Conservation (phyloP, 1,140 invertebrate genomes). For the Brachionus manjavacas region DNA sequence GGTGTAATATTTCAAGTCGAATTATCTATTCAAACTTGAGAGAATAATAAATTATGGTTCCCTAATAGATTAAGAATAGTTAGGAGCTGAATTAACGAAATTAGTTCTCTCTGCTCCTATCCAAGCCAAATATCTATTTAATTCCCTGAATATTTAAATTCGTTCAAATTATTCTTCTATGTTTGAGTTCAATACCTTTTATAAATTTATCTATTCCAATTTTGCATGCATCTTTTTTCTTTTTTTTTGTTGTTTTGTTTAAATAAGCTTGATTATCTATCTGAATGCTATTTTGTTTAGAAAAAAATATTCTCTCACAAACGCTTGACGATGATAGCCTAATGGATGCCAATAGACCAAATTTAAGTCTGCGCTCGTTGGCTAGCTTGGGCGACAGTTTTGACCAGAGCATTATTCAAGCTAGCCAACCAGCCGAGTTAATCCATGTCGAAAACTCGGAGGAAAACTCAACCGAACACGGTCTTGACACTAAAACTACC, state of each 20-base stretch:
- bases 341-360: slow-evolving; percentile 12
- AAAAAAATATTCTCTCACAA: slow-evolving; percentile 35
- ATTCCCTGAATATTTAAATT: background rate
- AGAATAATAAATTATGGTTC: background rate
- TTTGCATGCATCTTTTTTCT: background rate
- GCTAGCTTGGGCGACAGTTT: background rate
- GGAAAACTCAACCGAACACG: background rate
- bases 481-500: background rate
- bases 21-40: background rate
- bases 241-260: background rate
- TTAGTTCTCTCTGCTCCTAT: background rate
- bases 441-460: background rate
- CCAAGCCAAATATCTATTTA: background rate
- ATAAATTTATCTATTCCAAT: background rate
- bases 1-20: slow-evolving; percentile 17
- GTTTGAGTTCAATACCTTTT: background rate
- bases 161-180: background rate
- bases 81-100: background rate
- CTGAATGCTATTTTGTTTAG: background rate
- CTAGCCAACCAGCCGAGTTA: background rate
- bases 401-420: background rate
- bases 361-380: background rate
- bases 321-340: background rate
- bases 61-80: background rate
- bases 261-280: background rate